Conservation (phyloP, 2,888 invertebrate genomes). For the Parapristionchus giblindavisi region DNA sequence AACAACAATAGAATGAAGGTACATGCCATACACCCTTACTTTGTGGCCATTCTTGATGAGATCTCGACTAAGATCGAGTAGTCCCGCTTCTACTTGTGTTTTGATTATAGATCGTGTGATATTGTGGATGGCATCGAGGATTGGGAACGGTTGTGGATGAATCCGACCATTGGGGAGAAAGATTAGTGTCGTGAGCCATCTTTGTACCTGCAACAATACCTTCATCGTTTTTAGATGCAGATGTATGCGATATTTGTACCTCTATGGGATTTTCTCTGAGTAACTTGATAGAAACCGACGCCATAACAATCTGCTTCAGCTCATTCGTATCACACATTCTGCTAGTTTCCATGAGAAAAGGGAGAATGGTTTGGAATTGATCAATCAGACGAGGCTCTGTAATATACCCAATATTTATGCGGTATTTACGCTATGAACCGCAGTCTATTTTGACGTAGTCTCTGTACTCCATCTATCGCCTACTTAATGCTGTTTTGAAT, state of each 20-base stretch:
- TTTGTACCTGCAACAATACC: slow-evolving; percentile 28
- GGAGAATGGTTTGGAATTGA: neutral
- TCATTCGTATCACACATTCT: slow-evolving; percentile 24
- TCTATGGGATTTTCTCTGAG: slow-evolving; percentile 13
- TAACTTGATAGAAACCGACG: neutral
- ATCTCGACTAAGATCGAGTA: slow-evolving; percentile 10
- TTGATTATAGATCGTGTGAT: slow-evolving; percentile 12
- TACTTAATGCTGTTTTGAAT: neutral
- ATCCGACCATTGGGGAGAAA: neutral
- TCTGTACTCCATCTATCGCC: slow-evolving; percentile 1
- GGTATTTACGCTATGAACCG: neutral
- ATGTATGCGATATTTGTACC: too few relatives aligned
- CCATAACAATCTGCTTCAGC: slow-evolving; percentile 2
- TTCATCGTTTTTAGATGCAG: too few relatives aligned
- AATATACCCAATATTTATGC: neutral
- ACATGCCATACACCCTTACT: too few relatives aligned
- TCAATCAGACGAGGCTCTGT: neutral
- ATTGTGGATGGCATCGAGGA: neutral
- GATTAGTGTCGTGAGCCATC: slow-evolving; percentile 24
- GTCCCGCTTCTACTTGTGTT: slow-evolving; percentile 5
- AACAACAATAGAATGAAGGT: neutral
- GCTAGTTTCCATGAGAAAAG: slow-evolving; percentile 24
- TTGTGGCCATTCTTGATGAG: too few relatives aligned
- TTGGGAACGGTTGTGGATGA: slow-evolving; percentile 24
- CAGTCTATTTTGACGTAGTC: neutral